phyloP scores from a whole-genome alignment of 2,113 vertebrate genomes.

The Sapayoa aenigma region DNA sequence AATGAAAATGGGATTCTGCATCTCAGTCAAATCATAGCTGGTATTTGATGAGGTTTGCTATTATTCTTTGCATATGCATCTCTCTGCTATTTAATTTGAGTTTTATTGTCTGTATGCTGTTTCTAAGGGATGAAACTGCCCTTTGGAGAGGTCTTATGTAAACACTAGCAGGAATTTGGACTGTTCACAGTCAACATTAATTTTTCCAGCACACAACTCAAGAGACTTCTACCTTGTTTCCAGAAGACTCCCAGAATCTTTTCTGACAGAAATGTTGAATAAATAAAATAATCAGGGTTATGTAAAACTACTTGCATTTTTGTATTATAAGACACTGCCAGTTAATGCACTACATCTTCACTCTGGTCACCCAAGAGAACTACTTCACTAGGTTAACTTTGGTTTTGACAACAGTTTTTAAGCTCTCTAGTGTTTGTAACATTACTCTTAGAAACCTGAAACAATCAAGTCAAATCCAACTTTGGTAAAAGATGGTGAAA shows the following conservation, averaged over 20 bases:
- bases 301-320: conserved; percentile 21
- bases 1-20: background rate
- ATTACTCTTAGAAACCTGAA: background rate
- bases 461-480: background rate
- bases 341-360: background rate
- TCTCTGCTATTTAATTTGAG: conserved; percentile 5
- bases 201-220: conserved; percentile 52
- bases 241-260: conserved; percentile 8
- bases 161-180: conserved; percentile 62
- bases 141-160: conserved; percentile 38
- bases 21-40: background rate
- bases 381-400: background rate
- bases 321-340: background rate
- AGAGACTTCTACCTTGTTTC: conserved; percentile 28
- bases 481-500: background rate
- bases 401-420: background rate
- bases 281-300: conserved; percentile 28
- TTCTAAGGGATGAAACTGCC: conserved; percentile 11
- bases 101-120: background rate
- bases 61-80: background rate
- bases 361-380: background rate
- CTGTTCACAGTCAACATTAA: conserved; percentile 61
- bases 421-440: background rate
- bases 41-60: background rate
- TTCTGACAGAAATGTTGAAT: conserved; percentile 7